Base-by-base conservation (phyloP, 1,140 invertebrate species). In the Drosophila ohnishii region DNA sequence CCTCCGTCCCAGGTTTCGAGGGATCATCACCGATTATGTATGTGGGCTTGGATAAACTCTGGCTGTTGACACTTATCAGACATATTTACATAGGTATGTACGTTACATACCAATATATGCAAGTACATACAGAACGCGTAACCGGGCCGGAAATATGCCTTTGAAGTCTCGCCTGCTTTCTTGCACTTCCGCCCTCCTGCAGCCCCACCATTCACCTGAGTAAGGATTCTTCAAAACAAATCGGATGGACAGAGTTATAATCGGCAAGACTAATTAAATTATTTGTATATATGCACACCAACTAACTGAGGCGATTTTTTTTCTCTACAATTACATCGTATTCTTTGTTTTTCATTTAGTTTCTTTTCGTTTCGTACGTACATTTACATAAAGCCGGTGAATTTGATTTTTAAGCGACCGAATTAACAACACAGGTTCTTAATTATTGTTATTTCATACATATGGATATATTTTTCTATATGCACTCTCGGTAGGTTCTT, bases 381-480 rank as follows among this genome's bases (percentile, higher is more conserved):
- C 69, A 71, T 71, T 71, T 71, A 56, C 69, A 71, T 71, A 11
- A 67, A 71, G 69, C 69, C 69, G 69, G 69, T 53, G 51, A 59
- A 25, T 22, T 16, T 8, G 53, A 9, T 35, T 59, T 66, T 59
- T 39, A 48, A 22, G 39, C 34, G 34, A 48, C 34, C 56, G 35
- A 71, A 48, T 71, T 71, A 71, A 71, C 53, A 71, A 71, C 69
- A 59, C 65, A 71, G 69, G 30, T 35, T 71, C 53, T 71, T 71
- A 71, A 71, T 71, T 71, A 71, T 71, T 71, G 66, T 71, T 71
- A 70, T 47, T 71, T 58, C 45, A 71, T 71, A 59, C 69, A 71
- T 71, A 71, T 71, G 69, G 69, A 71, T 71, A 37, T 71, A 59
- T 71, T 71, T 58, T 22, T 51, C 22, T 58, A 39, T 59, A 50